Percentiles rank a stretch among this genome's conserved stretches.
Conservation (phyloP, 1,140 invertebrate species). For the Drosophila sproati region DNA sequence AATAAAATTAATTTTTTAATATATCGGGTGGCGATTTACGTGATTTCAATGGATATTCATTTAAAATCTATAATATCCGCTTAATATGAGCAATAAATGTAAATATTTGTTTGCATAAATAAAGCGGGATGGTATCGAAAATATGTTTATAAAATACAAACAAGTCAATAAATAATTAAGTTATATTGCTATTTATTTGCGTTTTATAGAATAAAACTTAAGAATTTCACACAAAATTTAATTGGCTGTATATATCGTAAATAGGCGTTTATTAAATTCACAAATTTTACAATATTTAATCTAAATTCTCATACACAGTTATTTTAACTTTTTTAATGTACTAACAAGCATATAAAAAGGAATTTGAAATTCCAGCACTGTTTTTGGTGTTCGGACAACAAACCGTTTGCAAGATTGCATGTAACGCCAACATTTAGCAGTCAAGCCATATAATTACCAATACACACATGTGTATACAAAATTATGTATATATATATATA, state of each 20-base stretch:
- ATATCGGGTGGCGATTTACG: neutral
- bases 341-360: slow-evolving; percentile 5
- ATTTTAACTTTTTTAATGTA: slow-evolving; percentile 1
- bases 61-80: neutral
- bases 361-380: slow-evolving; percentile 34
- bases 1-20: slow-evolving; percentile 7
- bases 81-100: no score
- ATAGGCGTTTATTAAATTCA: no score
- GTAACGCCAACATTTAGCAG: slow-evolving; percentile 60
- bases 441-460: slow-evolving; percentile 65
- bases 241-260: no score
- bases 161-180: neutral
- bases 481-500: slow-evolving; percentile 3
- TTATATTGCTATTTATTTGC: neutral
- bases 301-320: slow-evolving; percentile 1
- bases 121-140: neutral
- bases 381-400: slow-evolving; percentile 58
- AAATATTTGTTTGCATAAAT: neutral
- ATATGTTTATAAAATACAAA: neutral
- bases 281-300: neutral
- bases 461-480: slow-evolving; percentile 25
- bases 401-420: slow-evolving; percentile 64
- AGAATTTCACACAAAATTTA: no score
- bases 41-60: slow-evolving; percentile 2
- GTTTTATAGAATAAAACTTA: no score